These are phyloP conservation scores for Oceanodroma leucorhoa DNA, from an alignment of 2,797 vertebrate genomes.

Conservation along the genomic window DNA sequence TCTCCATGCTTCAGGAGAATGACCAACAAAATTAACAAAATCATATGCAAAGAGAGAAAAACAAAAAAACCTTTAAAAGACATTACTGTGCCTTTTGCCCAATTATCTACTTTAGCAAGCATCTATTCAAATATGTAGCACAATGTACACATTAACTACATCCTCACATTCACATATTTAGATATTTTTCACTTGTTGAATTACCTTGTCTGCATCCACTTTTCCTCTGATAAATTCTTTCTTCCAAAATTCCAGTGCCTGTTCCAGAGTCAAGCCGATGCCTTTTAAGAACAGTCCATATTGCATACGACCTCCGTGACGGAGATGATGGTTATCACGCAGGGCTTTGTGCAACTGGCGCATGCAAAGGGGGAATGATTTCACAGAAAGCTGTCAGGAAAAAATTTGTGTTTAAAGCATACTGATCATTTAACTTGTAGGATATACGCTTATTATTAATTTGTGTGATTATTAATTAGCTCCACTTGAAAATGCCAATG, in stretches of 20 bases:
- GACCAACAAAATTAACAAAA: background rate
- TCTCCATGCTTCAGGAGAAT: background rate
- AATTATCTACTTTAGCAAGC: background rate
- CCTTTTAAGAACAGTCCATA: slow-evolving; percentile 97
- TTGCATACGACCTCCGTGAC: slow-evolving; percentile 95
- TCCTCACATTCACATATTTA: background rate
- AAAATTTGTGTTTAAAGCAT: background rate
- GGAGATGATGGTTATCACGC: slow-evolving; percentile 92
- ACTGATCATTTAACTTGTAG: background rate
- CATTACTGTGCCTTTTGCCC: background rate
- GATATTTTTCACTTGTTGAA: background rate
- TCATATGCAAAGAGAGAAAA: background rate
- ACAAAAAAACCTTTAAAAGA: background rate
- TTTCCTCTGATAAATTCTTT: slow-evolving; percentile 92
- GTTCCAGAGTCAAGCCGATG: slow-evolving; percentile 92
- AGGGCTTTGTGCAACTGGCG: slow-evolving; percentile 90
- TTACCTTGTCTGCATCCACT: slow-evolving; percentile 95
- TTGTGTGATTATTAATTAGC: background rate
- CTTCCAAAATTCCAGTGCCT: slow-evolving; percentile 96
- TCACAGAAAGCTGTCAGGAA: slow-evolving; percentile 83
- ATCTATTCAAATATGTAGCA: background rate
- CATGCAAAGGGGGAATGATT: slow-evolving; percentile 95
- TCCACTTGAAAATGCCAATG: background rate
- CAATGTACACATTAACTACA: background rate
- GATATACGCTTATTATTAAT: background rate